phyloP scores from a whole-genome alignment of 2,113 vertebrate genomes.

The Pangasianodon gigas region DNA sequence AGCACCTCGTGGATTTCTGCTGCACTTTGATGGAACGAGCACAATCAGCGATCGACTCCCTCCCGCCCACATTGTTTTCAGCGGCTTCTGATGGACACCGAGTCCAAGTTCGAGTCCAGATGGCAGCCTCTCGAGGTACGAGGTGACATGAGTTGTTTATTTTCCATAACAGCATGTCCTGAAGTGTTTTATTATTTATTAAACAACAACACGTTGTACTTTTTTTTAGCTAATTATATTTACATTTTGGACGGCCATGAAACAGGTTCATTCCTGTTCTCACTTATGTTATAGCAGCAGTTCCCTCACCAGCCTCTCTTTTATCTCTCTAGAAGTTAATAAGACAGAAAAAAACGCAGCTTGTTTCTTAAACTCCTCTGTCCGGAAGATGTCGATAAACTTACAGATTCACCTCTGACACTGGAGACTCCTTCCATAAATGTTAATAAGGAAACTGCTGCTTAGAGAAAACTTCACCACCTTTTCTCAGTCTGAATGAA shows the following conservation, averaged over 20 bases:
- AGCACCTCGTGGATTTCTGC: slow-evolving; percentile 69
- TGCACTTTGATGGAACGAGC: slow-evolving; percentile 76
- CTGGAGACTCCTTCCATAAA: background rate
- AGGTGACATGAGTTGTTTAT: slow-evolving; percentile 48
- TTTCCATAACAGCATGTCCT: background rate
- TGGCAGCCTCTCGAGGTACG: slow-evolving; percentile 73
- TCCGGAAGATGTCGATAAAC: too few relatives aligned
- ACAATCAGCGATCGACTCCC: slow-evolving; percentile 70
- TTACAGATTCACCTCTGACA: background rate
- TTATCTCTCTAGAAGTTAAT: background rate
- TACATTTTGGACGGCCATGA: background rate
- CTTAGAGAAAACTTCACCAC: background rate
- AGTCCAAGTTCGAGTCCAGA: slow-evolving; percentile 62
- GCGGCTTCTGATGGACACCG: background rate
- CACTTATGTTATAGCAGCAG: background rate
- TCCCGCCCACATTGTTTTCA: slow-evolving; percentile 2
- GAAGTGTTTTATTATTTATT: background rate
- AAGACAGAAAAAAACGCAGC: background rate
- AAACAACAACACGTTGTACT: background rate
- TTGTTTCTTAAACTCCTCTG: background rate
- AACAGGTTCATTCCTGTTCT: background rate
- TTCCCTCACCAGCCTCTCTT: background rate
- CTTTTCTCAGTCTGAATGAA: background rate
- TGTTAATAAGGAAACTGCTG: background rate
- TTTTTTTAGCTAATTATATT: background rate